Conservation (phyloP, 2,797 vertebrate genomes). For the Alcedo atthis region DNA sequence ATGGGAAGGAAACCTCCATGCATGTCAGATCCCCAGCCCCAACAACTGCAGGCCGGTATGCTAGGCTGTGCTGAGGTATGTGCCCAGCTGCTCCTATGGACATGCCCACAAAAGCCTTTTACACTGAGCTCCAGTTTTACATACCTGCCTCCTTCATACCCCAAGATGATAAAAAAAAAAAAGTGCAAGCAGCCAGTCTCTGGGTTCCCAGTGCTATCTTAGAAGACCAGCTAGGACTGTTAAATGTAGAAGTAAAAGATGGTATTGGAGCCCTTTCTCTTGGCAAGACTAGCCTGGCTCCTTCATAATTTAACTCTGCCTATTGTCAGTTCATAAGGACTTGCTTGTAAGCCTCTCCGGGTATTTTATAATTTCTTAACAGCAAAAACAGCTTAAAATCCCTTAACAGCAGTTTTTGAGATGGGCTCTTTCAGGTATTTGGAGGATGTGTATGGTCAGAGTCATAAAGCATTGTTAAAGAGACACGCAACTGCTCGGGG, state of each 20-base stretch:
- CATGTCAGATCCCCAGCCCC: neutral
- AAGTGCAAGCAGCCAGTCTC: neutral
- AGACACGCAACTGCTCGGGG: neutral
- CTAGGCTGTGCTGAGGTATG: neutral
- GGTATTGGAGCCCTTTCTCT: neutral
- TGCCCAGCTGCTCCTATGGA: neutral
- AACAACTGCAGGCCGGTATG: rapidly evolving
- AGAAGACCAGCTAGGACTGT: neutral
- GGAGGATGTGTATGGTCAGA: rapidly evolving
- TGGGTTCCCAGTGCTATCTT: neutral
- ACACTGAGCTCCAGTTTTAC: neutral
- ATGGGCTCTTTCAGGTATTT: neutral
- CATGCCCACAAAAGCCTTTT: rapidly evolving
- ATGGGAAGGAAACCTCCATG: neutral
- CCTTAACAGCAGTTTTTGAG: neutral
- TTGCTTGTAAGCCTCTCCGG: neutral
- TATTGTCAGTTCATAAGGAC: neutral
- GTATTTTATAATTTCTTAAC: neutral
- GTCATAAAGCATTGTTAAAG: neutral
- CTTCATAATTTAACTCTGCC: neutral
- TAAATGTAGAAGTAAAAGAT: neutral
- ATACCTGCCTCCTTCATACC: neutral
- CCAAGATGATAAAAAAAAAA: neutral
- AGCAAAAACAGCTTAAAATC: no score
- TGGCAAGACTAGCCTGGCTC: neutral